Evolutionary conservation across 1,140 invertebrate genomes (phyloP).

Genomic region (Bombus cullumanus): DNA sequence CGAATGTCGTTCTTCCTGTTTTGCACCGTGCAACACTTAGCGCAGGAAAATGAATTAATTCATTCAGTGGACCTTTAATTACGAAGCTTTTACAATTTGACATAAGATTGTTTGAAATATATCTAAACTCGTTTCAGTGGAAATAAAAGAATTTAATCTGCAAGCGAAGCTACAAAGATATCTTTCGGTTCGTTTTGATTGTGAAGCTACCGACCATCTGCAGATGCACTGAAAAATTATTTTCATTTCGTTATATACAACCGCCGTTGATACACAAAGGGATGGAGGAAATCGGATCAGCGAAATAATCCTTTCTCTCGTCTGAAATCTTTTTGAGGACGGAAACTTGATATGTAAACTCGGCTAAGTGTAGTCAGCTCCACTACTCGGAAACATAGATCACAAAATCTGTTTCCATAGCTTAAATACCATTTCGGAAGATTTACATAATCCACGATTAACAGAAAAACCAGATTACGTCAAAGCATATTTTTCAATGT

Average conservation of each 20-base stretch:
- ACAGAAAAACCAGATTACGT: conserved; percentile 18
- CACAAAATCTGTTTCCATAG: conserved; percentile 22
- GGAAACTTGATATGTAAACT: conserved; percentile 25
- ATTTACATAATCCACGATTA: conserved; percentile 49
- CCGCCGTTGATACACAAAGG: not conserved
- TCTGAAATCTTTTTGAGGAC: conserved; percentile 5
- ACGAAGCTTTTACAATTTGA: not conserved
- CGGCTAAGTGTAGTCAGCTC: not conserved
- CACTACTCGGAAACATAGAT: conserved; percentile 34
- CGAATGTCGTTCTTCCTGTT: conserved; percentile 67
- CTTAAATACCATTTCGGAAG: not conserved
- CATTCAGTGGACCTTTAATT: not conserved
- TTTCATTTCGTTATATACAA: conserved; percentile 16
- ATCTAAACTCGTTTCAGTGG: not conserved
- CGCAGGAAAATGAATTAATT: not conserved
- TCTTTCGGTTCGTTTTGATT: not conserved
- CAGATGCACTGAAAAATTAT: conserved; percentile 31
- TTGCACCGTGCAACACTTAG: not conserved
- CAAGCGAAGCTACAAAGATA: not conserved
- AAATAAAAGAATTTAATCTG: not conserved
- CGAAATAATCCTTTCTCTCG: conserved; percentile 33
- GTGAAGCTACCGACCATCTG: not conserved
- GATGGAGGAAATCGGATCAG: conserved; percentile 34
- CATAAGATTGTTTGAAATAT: not conserved
- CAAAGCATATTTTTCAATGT: not conserved